A percentile compares a stretch with the other conserved stretches of the same genome.
phyloP scores from a whole-genome alignment of 1,140 invertebrate genomes.

The Platyscapa corneri region DNA sequence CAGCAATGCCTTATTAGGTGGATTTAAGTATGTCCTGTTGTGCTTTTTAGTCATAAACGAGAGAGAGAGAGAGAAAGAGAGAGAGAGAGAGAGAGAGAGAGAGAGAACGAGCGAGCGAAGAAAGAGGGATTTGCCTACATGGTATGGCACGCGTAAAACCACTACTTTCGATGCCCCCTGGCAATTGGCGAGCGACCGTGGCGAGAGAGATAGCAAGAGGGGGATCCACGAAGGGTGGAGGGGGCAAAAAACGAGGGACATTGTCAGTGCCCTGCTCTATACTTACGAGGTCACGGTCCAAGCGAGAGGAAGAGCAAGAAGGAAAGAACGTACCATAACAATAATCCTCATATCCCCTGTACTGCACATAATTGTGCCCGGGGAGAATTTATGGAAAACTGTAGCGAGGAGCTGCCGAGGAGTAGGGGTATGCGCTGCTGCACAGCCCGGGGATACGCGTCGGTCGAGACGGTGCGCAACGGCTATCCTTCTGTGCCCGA shows the following conservation, averaged over 20 bases:
- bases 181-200: conserved; percentile 26
- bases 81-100: neutral
- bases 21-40: neutral
- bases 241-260: conserved; percentile 31
- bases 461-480: conserved; percentile 20
- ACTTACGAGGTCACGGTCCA: conserved; percentile 38
- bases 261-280: conserved; percentile 35
- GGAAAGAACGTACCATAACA: conserved; percentile 29
- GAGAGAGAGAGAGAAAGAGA: neutral
- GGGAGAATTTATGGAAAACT: conserved; percentile 47
- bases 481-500: neutral
- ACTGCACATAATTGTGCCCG: conserved; percentile 48
- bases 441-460: conserved; percentile 34
- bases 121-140: conserved; percentile 1
- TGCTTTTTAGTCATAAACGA: neutral
- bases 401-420: conserved; percentile 12
- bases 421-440: conserved; percentile 7
- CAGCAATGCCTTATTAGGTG: conserved; percentile 22
- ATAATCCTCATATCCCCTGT: conserved; percentile 46
- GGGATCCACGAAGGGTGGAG: neutral
- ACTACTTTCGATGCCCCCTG: neutral
- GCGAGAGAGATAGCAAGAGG: conserved; percentile 32
- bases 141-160: conserved; percentile 25
- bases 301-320: neutral
- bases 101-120: neutral